Percentiles rank a stretch among this genome's conserved stretches.
Evolutionary conservation across 2,888 invertebrate genomes (phyloP).

Genomic region (Thecophora atra): DNA sequence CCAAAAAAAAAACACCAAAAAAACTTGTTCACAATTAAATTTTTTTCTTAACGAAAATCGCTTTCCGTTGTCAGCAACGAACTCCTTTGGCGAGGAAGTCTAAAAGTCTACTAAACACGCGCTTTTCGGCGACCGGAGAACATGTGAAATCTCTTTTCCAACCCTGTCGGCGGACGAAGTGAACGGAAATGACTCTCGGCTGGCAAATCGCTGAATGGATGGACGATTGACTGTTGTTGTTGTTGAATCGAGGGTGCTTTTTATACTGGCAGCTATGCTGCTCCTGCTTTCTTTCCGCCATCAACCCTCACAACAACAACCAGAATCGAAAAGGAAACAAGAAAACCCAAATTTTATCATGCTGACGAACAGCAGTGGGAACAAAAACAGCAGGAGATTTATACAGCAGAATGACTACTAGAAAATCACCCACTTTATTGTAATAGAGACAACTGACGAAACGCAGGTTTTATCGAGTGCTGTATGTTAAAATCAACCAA

Average conservation of each 20-base stretch:
- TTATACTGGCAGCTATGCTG: not conserved
- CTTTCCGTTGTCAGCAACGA: slow-evolving; percentile 7
- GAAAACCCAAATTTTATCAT: too few relatives aligned
- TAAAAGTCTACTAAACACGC: slow-evolving; percentile 37
- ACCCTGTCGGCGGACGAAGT: not conserved
- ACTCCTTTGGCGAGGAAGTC: slow-evolving; percentile 38
- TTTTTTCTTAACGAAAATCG: not conserved
- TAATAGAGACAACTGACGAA: too few relatives aligned
- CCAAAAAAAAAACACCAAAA: not conserved
- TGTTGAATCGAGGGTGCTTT: slow-evolving; percentile 21
- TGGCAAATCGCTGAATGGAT: not conserved
- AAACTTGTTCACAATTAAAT: not conserved
- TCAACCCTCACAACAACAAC: not conserved
- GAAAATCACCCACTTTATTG: too few relatives aligned
- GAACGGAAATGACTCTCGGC: slow-evolving; percentile 3
- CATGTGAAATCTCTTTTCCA: slow-evolving; percentile 4
- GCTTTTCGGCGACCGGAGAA: slow-evolving; percentile 33
- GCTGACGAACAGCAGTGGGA: too few relatives aligned
- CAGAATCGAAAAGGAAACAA: too few relatives aligned
- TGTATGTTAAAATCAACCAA: too few relatives aligned
- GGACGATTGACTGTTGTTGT: not conserved
- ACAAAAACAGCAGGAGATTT: too few relatives aligned
- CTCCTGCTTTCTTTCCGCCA: slow-evolving; percentile 21
- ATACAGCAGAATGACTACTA: too few relatives aligned
- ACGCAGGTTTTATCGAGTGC: too few relatives aligned